Percentiles rank a stretch among this genome's conserved stretches.
phyloP scores from a whole-genome alignment of 2,888 invertebrate species.

The Chironomus riparius region DNA sequence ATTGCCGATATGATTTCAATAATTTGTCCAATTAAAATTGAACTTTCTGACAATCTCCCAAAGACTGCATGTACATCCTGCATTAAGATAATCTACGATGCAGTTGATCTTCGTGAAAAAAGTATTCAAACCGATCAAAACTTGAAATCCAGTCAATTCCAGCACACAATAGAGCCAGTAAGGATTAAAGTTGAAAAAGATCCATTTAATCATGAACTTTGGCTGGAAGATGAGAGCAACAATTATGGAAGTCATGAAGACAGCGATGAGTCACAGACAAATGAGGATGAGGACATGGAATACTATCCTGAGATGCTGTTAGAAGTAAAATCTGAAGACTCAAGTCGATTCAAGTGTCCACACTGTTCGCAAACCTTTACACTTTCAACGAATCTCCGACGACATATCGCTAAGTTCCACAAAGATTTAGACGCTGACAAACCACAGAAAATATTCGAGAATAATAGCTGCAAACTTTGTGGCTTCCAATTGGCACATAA shows the following conservation, averaged over 20 bases:
- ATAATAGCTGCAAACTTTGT: not conserved
- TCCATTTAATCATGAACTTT: not conserved
- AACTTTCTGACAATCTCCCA: not conserved
- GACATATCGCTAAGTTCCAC: no score
- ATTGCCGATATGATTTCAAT: not conserved
- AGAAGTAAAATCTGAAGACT: not conserved
- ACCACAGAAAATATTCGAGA: no score
- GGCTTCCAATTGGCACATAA: not conserved
- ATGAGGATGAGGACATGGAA: not conserved
- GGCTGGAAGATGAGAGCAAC: not conserved
- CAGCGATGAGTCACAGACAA: not conserved
- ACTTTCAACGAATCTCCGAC: not conserved
- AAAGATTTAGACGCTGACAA: no score
- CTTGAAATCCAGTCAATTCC: not conserved
- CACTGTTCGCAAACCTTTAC: not conserved
- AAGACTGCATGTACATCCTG: not conserved
- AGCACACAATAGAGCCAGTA: not conserved
- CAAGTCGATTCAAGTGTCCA: not conserved
- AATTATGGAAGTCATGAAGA: not conserved
- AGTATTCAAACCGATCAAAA: not conserved
- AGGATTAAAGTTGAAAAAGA: not conserved
- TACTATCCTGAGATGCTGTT: not conserved
- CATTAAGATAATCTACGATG: not conserved
- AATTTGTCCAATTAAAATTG: not conserved
- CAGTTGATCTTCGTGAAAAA: not conserved